phyloP scores from a whole-genome alignment of 2,888 invertebrate genomes.

The Epirrhoe tristata region DNA sequence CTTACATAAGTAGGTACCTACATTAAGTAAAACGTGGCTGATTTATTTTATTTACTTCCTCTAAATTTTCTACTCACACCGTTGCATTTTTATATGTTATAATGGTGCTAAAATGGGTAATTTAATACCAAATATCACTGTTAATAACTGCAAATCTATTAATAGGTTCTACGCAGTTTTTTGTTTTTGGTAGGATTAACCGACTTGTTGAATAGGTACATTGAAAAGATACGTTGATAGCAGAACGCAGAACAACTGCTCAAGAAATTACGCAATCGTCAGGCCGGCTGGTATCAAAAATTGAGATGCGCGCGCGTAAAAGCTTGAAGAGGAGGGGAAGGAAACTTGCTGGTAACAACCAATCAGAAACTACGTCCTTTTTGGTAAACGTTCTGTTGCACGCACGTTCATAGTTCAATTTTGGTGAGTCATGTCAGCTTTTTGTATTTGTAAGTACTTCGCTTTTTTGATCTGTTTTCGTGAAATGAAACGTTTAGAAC shows the following conservation, averaged over 20 bases:
- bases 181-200: background rate
- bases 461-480: background rate
- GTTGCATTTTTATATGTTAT: too few relatives aligned
- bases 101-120: too few relatives aligned
- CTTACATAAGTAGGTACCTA: background rate
- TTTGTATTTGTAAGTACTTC: too few relatives aligned
- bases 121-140: too few relatives aligned
- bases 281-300: background rate
- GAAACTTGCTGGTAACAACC: background rate
- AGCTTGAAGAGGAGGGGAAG: background rate
- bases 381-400: background rate
- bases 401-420: background rate
- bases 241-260: background rate
- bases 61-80: too few relatives aligned
- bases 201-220: background rate
- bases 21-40: background rate
- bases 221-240: background rate
- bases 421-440: background rate
- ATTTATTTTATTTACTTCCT: too few relatives aligned
- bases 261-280: background rate
- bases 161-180: background rate
- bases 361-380: background rate
- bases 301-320: background rate
- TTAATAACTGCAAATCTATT: too few relatives aligned
- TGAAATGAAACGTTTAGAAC: background rate